Evolutionary conservation across 2,113 vertebrate species (phyloP), one percentile per base, ranked within the genome.

Genomic region (Nycticorax nycticorax): DNA sequence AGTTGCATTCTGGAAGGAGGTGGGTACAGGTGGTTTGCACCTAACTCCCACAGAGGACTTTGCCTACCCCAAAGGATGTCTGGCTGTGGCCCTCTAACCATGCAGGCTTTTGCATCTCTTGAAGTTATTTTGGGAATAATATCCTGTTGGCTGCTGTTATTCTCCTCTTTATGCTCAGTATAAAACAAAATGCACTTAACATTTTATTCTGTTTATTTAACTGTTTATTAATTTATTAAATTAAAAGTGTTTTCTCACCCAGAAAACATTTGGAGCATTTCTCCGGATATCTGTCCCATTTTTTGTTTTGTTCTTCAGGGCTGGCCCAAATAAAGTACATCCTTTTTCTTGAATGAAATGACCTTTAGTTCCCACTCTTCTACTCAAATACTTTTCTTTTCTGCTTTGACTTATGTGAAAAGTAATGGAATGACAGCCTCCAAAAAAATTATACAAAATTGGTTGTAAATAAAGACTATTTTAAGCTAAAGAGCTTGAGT

Each of bases 391-490:
- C 21, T 14, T 91, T 91, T 92, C 21, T 79, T 83, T 77, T 86
- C 55, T 83, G 5, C 43, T 83, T 74, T 83, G 59, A 82, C 35
- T 92, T 62, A 83, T 20, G 43, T 71, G 50, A 90, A 94, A 84
- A 96, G 9, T 37, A 94, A 74, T 48, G 50, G 50, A 77, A 90
- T 43, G 47, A 80, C 21, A 53, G 5, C 16, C 86, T 94, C 39
- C 14, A 73, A 83, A 95, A 72, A 90, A 80, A 55, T 53, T 55
- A 69, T 79, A 53, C 30, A 24, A 90, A 83, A 73, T 23, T 60
- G 33, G 13, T 77, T 86, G 55, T 62, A 94, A 92, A 91, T 84
- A 94, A 92, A 88, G 37, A 62, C 60, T 85, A 71, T 94, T 88
- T 96, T 86, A 68, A 63, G 41, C 64, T 91, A 39, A 91, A 93